Conservation (phyloP, 1,140 invertebrate genomes). For the Ceratina calcarata region DNA sequence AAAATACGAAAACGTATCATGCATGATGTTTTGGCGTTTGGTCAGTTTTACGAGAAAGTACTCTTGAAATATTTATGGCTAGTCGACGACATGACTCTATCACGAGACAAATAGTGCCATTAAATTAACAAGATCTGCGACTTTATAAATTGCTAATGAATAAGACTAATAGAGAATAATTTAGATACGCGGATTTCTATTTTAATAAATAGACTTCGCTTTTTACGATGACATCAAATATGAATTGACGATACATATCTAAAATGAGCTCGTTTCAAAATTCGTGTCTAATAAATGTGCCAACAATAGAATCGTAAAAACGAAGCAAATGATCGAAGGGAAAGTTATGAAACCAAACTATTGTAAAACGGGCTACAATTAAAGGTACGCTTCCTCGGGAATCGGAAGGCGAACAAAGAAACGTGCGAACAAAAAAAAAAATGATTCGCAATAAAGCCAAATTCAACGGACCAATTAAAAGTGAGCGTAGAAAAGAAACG, state of each 20-base stretch:
- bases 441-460: neutral
- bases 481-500: neutral
- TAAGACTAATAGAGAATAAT: too few relatives aligned
- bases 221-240: slow-evolving; percentile 14
- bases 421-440: neutral
- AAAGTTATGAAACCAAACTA: neutral
- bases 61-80: slow-evolving; percentile 60
- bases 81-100: slow-evolving; percentile 58
- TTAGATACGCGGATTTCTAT: too few relatives aligned
- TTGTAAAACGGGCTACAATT: neutral
- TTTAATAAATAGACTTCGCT: too few relatives aligned
- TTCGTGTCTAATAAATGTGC: slow-evolving; percentile 39
- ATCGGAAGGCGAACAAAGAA: too few relatives aligned
- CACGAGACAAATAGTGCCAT: slow-evolving; percentile 45
- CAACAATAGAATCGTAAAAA: slow-evolving; percentile 47
- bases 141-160: neutral
- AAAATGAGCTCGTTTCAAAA: slow-evolving; percentile 7
- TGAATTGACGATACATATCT: too few relatives aligned
- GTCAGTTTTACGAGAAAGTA: slow-evolving; percentile 7
- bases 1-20: slow-evolving; percentile 2
- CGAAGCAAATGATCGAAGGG: slow-evolving; percentile 25
- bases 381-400: neutral
- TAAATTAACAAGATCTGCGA: neutral
- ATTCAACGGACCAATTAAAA: neutral
- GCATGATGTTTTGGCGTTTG: slow-evolving; percentile 25